These are phyloP conservation scores for Caenorhabditis inopinata DNA, from an alignment of 1,140 invertebrate species.

Conservation along the genomic window DNA sequence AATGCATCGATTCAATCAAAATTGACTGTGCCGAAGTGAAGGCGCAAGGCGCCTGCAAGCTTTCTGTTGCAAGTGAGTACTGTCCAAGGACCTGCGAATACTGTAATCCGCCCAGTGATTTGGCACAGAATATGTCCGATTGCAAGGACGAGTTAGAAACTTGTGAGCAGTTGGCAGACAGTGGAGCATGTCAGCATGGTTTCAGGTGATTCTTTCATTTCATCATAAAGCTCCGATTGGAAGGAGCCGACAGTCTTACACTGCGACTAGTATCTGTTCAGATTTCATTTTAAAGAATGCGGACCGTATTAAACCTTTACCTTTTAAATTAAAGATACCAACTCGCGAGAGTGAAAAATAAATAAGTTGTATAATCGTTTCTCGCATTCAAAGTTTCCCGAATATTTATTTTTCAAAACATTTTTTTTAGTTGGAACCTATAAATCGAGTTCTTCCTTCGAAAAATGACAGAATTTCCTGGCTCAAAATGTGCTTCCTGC, in stretches of 20 bases:
- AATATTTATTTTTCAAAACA: too few species aligned
- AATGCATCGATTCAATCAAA: conserved; percentile 48
- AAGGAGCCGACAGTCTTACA: neutral
- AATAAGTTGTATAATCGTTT: too few species aligned
- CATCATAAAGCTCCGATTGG: neutral
- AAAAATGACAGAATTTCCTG: too few species aligned
- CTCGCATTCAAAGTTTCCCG: too few species aligned
- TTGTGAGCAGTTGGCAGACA: conserved; percentile 46
- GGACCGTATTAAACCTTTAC: too few species aligned
- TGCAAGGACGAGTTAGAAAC: conserved; percentile 48
- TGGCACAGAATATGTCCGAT: conserved; percentile 35
- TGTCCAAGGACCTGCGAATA: conserved; percentile 46
- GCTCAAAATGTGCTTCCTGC: too few species aligned
- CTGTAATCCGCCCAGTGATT: conserved; percentile 35
- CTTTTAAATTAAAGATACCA: too few species aligned
- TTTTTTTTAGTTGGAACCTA: too few species aligned
- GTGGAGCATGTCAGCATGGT: conserved; percentile 44
- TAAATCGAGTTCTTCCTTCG: too few species aligned
- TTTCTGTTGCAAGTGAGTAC: conserved; percentile 46
- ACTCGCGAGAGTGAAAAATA: too few species aligned
- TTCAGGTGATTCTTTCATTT: neutral
- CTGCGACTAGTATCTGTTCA: too few species aligned
- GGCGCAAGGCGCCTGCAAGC: conserved; percentile 34
- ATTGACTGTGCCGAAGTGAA: conserved; percentile 46
- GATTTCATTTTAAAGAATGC: too few species aligned